Evolutionary conservation across 2,797 vertebrate species (phyloP), one percentile per base, ranked within the genome.

Genomic region (Coendou prehensilis): DNA sequence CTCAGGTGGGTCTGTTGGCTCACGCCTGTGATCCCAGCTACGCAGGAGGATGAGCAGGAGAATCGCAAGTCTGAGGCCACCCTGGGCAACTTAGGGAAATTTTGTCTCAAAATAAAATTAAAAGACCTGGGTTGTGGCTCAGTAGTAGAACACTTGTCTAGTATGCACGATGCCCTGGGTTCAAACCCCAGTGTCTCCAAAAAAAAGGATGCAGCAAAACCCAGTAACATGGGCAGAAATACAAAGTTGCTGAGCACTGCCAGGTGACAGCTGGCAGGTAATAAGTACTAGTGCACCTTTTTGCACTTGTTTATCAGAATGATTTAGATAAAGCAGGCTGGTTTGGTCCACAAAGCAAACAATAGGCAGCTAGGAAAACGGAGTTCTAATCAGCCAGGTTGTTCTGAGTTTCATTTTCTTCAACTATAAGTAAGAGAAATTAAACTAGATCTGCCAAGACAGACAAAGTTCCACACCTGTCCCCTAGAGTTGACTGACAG

Each of bases 351-450:
- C 23, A 81, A 78, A 88, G n/a, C 59, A 88, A 86, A 95, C 45
- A 9, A 59, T 6, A 81, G 17, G 14, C 56, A 89, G 57, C 75
- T 4, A n/a, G 18, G 28, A 88, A 37, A 86, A 85, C 9, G 41
- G 20, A 54, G 41, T 54, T 85, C 95, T 61, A 78, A 89, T 33
- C 63, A 0, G n/a, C 23, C 69, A 87, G 9, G 23, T 17, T 93
- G 87, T 33, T 56, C 52, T 57, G 9, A 54, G 11, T 56, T 82
- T 94, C 33, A 17, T 47, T 87, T 67, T 95, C 59, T 80, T 28
- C 15, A 89, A n/a, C 41, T 64, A 84, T 14, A 75, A 45, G n/a
- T 64, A 89, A 95, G 45, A 87, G 13, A 93, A 33, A 92, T n/a
- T 63, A 30, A 75, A 89, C 18, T 33, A 57, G 52, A 41, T 75